Evolutionary conservation across 2,113 vertebrate genomes (phyloP).

Genomic region (Microcebus jonahi): DNA sequence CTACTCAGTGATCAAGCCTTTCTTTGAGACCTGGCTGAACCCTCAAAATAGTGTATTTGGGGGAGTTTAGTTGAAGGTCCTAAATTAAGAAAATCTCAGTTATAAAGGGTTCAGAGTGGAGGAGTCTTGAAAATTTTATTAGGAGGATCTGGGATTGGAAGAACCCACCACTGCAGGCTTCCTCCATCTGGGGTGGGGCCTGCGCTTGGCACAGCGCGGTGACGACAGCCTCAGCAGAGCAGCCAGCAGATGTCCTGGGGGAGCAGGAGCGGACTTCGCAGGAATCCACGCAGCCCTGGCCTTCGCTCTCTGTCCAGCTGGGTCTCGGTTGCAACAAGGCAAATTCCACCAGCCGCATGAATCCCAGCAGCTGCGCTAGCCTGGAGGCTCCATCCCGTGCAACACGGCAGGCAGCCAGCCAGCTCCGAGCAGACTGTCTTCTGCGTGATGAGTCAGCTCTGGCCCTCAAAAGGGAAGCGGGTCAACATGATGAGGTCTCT

Average conservation of each 20-base stretch:
- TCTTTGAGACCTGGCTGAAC: background rate
- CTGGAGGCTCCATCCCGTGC: conserved; percentile 11
- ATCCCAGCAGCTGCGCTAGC: conserved; percentile 49
- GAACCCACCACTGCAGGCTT: background rate
- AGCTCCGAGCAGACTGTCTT: background rate
- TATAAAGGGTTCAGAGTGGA: background rate
- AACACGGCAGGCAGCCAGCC: conserved; percentile 13
- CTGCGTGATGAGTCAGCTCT: conserved; percentile 28
- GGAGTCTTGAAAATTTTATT: background rate
- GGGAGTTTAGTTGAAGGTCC: background rate
- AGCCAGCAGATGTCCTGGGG: background rate
- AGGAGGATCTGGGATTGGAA: background rate
- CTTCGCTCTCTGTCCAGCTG: background rate
- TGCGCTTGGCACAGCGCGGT: background rate
- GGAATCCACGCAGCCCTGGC: background rate
- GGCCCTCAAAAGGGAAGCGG: background rate
- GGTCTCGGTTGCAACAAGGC: conserved; percentile 34
- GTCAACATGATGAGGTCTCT: background rate
- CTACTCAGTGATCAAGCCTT: background rate
- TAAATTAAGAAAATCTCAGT: conserved; percentile 23
- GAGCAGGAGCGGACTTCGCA: conserved; percentile 30
- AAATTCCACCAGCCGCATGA: conserved; percentile 50
- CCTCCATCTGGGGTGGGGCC: background rate
- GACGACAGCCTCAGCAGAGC: background rate
- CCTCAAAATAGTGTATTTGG: background rate